Percentiles rank a stretch among this genome's conserved stretches.
phyloP scores from a whole-genome alignment of 1,140 invertebrate genomes.

The Pseudomyrmex cubaensis region DNA sequence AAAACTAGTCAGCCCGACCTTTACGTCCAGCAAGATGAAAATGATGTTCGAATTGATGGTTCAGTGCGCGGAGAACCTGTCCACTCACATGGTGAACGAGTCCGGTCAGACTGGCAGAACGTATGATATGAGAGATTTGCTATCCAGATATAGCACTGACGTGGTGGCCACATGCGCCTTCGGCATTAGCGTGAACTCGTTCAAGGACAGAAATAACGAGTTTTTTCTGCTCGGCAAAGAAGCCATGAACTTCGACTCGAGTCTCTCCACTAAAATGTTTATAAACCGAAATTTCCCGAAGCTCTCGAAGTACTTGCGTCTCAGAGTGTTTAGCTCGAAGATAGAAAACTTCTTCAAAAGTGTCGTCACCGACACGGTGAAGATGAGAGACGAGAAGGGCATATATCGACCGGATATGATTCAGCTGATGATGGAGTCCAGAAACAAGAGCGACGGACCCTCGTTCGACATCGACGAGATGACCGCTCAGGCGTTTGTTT shows the following conservation, averaged over 20 bases:
- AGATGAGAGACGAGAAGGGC: constrained; percentile 28
- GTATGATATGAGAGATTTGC: constrained; percentile 22
- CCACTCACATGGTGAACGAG: background rate
- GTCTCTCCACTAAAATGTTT: background rate
- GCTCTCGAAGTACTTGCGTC: background rate
- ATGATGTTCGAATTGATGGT: constrained; percentile 49
- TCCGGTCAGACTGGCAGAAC: background rate
- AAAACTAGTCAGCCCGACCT: constrained; percentile 46
- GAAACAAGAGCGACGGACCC: background rate
- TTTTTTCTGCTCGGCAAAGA: constrained; percentile 13
- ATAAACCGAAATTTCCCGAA: constrained; percentile 13
- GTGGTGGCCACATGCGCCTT: constrained; percentile 54
- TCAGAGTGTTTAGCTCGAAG: constrained; percentile 23
- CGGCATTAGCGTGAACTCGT: constrained; percentile 47
- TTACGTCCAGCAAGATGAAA: constrained; percentile 60
- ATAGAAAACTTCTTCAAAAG: constrained; percentile 16
- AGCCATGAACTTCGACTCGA: background rate
- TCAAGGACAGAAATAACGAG: constrained; percentile 49
- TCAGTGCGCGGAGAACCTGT: constrained; percentile 37
- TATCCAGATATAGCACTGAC: constrained; percentile 35
- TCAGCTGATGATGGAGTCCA: constrained; percentile 59
- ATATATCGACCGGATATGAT: constrained; percentile 48
- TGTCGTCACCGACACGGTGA: background rate
- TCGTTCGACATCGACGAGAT: constrained; percentile 38
- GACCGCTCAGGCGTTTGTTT: constrained; percentile 56